These are phyloP conservation scores for Lipophrys pholis DNA, from an alignment of 2,113 vertebrate species.

Conservation along the genomic window DNA sequence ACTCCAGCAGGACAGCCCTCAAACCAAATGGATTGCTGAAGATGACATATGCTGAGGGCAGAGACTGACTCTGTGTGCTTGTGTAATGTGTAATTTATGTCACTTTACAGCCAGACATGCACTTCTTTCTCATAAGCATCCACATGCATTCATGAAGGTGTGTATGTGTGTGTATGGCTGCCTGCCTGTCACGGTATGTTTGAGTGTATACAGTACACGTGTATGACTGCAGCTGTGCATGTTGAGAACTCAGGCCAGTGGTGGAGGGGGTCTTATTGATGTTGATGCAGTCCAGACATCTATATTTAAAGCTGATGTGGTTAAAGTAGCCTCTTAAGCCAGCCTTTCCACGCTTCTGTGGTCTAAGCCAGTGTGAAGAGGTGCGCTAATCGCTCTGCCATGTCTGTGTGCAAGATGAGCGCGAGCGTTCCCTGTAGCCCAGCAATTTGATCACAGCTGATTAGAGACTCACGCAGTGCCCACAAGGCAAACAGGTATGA, in stretches of 20 bases:
- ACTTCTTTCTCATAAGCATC: constrained; percentile 37
- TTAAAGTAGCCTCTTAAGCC: constrained; percentile 78
- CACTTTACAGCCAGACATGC: constrained; percentile 31
- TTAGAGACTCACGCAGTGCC: constrained; percentile 52
- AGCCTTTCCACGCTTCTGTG: constrained; percentile 73
- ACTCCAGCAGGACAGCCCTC: constrained; percentile 70
- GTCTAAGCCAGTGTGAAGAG: constrained; percentile 78
- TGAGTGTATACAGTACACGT: constrained; percentile 25
- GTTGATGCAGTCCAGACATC: constrained; percentile 79
- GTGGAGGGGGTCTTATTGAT: constrained; percentile 58
- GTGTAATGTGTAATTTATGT: constrained; percentile 64
- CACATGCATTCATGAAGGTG: constrained; percentile 48
- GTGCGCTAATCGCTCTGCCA: constrained; percentile 73
- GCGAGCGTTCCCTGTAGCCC: constrained; percentile 47
- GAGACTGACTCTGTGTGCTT: constrained; percentile 48
- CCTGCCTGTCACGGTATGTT: constrained; percentile 55
- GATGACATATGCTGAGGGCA: constrained; percentile 77
- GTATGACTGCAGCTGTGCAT: constrained; percentile 44
- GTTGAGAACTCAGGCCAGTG: constrained; percentile 34
- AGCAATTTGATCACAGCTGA: constrained; percentile 71
- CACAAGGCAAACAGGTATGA: constrained; percentile 54
- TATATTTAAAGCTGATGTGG: constrained; percentile 80
- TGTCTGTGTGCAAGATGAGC: constrained; percentile 44
- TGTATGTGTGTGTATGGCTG: constrained; percentile 56
- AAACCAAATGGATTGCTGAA: constrained; percentile 64